Evolutionary conservation across 2,797 vertebrate genomes (phyloP), one percentile per base, ranked within the genome.

Genomic region (Antrozous pallidus): DNA sequence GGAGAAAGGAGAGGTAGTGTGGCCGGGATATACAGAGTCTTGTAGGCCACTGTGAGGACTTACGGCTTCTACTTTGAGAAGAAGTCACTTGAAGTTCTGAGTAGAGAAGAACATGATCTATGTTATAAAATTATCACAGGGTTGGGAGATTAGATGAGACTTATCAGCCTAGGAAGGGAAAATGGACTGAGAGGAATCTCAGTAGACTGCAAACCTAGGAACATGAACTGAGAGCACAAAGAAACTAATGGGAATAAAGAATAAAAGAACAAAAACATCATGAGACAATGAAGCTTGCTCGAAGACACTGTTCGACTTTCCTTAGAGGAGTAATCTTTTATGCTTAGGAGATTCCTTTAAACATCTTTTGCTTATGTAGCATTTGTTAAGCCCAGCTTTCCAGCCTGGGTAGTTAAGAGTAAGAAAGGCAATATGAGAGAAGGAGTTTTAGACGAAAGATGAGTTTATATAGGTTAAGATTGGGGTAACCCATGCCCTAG

Each of bases 401-500:
- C 38, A 33, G 45, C 8, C 42, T 47, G 9, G 16, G 17, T 40
- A 89, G 58, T 63, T n/a, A n/a, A n/a, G n/a, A n/a, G 49, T 79
- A 93, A 88, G 56, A 90, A 0, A 88, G 67, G 13, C 47, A 71
- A 77, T 31, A 45, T 42, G 58, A 69, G 42, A 92, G 8, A 83
- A 89, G 18, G 38, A 73, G 28, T 6, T 70, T 38, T 78, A 26
- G 20, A 18, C 85, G 51, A 94, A 89, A 92, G 77, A 83, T 11
- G 0, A 88, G 69, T 86, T 83, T 69, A 80, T 84, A 86, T 26
- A 90, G 38, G 22, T 70, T 86, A 96, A 93, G 61, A 92, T 0
- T 74, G 17, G 45, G 18, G 18, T 78, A 88, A 75, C 18, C 65
- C 58, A 54, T 61, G 26, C 58, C 58, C 12, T 28, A 61, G 58